Base-by-base conservation (phyloP, 2,113 vertebrate genomes). In the Elgaria multicarinata region DNA sequence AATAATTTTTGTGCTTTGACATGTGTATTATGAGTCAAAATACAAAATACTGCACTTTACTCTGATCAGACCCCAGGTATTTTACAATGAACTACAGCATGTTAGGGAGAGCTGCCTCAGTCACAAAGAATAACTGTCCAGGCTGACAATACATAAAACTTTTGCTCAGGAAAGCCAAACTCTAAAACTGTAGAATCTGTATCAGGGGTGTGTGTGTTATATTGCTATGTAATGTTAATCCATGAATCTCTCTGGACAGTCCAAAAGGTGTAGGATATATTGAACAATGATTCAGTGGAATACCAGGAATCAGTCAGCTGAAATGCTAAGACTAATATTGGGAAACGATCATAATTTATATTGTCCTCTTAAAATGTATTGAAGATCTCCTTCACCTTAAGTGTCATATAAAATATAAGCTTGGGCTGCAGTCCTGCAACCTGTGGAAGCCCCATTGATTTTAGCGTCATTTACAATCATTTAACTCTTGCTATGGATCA, bases 1-100 rank as follows among this genome's bases (percentile, higher is more conserved):
- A 83, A 82, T n/a, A 77, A 88, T 90, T 83, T 90, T 92, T 87
- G 83, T 85, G 78, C 1, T 85, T 69, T 86, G 90, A 94, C 39
- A 89, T 94, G 90, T 90, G 76, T 3, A 58, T 92, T 93, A 91
- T 13, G 85, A 92, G 69, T 42, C 92, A 44, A n/a, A n/a, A 53
- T 87, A n/a, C 13, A 90, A 92, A 93, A 91, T 92, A 86, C 22
- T 86, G 6, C 62, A 62, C 88, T 94, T 91, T 66, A 77, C 14
- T 77, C 36, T 75, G 24, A 1, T 86, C 33, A 80, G 39, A 31
- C n/a, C 33, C 0, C 90, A 93, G 92, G 76, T 94, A 93, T 50
- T 90, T 64, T 88, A 2, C 90, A 22, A 85, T 87, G 89, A 94
- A 58, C 88, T 93, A 90, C 50, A 92, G 58, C 77, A 76, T 3